Conservation (phyloP, 1,140 invertebrate genomes). For the Phymorhynchus buccinoides region DNA sequence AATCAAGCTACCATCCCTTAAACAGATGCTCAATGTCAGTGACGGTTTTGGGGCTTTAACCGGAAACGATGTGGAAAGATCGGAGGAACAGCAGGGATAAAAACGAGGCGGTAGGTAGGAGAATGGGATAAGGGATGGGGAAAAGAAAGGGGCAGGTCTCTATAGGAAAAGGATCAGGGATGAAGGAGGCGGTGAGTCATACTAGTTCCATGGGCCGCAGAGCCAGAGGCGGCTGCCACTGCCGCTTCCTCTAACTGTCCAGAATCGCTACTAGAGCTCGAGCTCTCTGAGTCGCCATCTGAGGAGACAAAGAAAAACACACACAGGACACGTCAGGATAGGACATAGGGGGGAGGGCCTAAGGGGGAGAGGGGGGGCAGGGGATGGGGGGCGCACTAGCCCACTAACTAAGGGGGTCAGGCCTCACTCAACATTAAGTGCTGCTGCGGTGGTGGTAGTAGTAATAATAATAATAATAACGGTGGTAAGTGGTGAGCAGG, state of each 20-base stretch:
- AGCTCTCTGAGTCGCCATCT: constrained; percentile 55
- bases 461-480: background rate
- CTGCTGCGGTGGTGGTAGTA: constrained; percentile 14
- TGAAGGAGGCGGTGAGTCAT: constrained; percentile 15
- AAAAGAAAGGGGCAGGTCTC: background rate
- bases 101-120: background rate
- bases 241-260: constrained; percentile 38
- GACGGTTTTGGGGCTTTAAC: background rate
- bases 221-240: constrained; percentile 33
- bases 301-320: constrained; percentile 44
- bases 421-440: background rate
- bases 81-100: background rate
- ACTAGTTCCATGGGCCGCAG: constrained; percentile 38
- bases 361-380: too few species aligned
- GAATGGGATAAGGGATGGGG: background rate
- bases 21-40: background rate
- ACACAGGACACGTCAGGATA: constrained; percentile 25
- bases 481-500: constrained; percentile 1
- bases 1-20: too few species aligned
- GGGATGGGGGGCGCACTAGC: background rate
- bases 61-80: background rate
- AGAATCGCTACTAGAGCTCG: constrained; percentile 48
- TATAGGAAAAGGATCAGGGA: constrained; percentile 5
- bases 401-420: background rate
- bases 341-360: too few species aligned